These are phyloP conservation scores for Arremon brunneinucha DNA, from an alignment of 2,797 vertebrate species.

Conservation along the genomic window DNA sequence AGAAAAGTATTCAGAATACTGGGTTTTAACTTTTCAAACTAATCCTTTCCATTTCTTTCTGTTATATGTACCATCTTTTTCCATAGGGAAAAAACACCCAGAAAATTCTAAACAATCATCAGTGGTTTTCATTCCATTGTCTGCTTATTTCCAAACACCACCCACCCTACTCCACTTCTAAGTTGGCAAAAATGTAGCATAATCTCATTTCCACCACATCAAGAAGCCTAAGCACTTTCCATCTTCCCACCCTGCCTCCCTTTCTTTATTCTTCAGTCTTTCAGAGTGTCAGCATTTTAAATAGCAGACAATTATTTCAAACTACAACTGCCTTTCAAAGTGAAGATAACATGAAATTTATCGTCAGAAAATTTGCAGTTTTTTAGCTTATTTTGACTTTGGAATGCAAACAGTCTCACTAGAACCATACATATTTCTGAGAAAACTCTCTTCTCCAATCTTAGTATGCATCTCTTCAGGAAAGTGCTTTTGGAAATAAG, in stretches of 20 bases:
- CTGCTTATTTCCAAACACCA: background rate
- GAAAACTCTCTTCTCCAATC: background rate
- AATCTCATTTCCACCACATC: background rate
- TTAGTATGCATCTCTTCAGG: background rate
- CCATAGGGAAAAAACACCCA: accelerated
- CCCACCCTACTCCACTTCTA: background rate
- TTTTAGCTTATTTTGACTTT: background rate
- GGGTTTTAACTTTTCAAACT: background rate
- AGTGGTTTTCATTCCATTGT: background rate
- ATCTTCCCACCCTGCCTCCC: background rate
- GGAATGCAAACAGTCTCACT: background rate
- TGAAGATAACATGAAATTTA: background rate
- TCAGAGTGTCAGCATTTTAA: background rate
- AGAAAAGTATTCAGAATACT: background rate
- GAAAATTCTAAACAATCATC: background rate
- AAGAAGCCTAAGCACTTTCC: background rate
- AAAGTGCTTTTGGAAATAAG: background rate
- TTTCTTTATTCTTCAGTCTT: background rate
- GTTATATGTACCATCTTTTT: background rate
- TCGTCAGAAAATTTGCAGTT: background rate
- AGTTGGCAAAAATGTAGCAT: background rate
- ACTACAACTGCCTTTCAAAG: background rate
- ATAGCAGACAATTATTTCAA: background rate
- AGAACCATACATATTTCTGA: background rate
- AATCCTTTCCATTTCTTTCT: background rate